These are phyloP conservation scores for Aspidiotus rigidus DNA, from an alignment of 2,888 invertebrate species.

Conservation along the genomic window DNA sequence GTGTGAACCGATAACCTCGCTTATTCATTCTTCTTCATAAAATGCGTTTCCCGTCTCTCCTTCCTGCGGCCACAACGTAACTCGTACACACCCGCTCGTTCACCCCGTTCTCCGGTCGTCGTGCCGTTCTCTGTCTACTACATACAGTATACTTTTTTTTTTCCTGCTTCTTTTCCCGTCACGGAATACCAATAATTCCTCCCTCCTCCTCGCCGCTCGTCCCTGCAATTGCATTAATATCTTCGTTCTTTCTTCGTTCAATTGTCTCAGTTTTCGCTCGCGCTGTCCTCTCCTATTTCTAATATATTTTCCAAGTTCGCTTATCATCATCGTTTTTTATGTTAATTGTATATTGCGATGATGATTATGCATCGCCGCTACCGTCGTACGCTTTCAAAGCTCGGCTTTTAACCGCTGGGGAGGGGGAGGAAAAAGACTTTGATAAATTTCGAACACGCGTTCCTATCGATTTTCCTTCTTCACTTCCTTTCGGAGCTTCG, in stretches of 20 bases:
- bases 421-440: neutral
- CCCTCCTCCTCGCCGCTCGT: neutral
- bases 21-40: neutral
- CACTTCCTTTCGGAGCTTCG: conserved; percentile 2
- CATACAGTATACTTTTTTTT: neutral
- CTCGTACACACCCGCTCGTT: too few species aligned
- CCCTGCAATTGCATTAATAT: neutral
- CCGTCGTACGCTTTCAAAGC: neutral
- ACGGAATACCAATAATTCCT: conserved; percentile 3
- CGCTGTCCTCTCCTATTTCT: neutral
- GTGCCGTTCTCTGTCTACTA: too few species aligned
- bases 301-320: neutral
- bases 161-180: neutral
- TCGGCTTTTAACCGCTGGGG: too few species aligned
- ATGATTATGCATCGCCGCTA: neutral
- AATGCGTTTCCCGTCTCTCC: neutral
- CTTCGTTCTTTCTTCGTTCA: conserved; percentile 4
- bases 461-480: neutral
- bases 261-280: neutral
- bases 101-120: too few species aligned
- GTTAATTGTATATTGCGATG: neutral
- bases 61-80: conserved; percentile 5
- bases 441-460: conserved; percentile 2
- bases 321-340: neutral
- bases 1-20: conserved; percentile 26